A percentile compares a stretch with the other conserved stretches of the same genome.
phyloP scores from a whole-genome alignment of 1,140 invertebrate genomes.

The Brachionus plicatilis region DNA sequence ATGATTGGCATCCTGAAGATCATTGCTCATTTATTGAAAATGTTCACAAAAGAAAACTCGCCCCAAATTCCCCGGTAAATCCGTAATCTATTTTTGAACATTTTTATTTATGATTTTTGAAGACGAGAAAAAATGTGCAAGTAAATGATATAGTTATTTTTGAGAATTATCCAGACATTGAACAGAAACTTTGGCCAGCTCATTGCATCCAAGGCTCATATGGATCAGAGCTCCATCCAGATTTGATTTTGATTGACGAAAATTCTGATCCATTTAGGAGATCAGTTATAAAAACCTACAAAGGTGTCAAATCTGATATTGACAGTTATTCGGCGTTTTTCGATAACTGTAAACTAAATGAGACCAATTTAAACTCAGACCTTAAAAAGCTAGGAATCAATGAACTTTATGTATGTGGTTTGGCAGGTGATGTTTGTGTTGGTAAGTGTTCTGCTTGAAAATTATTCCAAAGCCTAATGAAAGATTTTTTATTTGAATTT shows the following conservation, averaged over 20 bases:
- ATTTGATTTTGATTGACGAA: constrained; percentile 58
- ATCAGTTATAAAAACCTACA: constrained; percentile 78
- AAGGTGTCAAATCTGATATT: constrained; percentile 88
- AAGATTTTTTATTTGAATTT: background rate
- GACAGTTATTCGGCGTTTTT: constrained; percentile 97
- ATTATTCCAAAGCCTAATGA: background rate
- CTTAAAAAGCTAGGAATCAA: constrained; percentile 72
- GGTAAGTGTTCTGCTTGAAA: constrained; percentile 71
- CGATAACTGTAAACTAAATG: constrained; percentile 84
- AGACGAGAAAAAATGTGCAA: background rate
- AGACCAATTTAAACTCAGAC: constrained; percentile 74
- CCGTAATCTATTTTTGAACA: constrained; percentile 39
- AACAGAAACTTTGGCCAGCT: constrained; percentile 71
- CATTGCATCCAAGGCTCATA: constrained; percentile 90
- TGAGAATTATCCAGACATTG: constrained; percentile 45
- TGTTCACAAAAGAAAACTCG: constrained; percentile 64
- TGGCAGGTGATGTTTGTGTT: constrained; percentile 93
- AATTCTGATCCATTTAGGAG: background rate
- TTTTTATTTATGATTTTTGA: constrained; percentile 16
- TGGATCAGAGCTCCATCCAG: constrained; percentile 85
- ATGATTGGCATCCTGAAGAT: constrained; percentile 93
- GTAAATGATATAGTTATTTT: constrained; percentile 76
- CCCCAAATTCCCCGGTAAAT: constrained; percentile 60
- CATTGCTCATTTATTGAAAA: constrained; percentile 95
- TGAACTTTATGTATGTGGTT: constrained; percentile 86